Conservation (phyloP, 2,888 invertebrate species). For the Pharmacophagus antenor region DNA sequence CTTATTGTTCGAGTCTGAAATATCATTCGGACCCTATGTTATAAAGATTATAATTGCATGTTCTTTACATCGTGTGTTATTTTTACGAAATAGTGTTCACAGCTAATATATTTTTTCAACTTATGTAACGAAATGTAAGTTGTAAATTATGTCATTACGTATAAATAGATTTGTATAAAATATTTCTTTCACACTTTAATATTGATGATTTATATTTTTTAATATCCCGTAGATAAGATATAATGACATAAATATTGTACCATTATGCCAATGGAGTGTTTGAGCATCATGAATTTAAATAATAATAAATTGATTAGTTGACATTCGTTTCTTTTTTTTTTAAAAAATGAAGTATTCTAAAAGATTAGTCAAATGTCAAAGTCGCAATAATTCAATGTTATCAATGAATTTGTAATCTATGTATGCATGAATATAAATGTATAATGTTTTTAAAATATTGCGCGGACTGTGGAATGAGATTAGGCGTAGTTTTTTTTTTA, state of each 20-base stretch:
- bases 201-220: background rate
- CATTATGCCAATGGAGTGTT: no score
- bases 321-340: background rate
- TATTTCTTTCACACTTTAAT: background rate
- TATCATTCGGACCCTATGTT: background rate
- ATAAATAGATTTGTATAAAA: background rate
- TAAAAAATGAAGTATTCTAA: background rate
- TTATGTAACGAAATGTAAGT: no score
- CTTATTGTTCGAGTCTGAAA: background rate
- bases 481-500: no score
- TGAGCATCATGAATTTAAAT: no score
- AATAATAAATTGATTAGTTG: background rate
- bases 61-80: no score
- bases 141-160: no score
- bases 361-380: background rate
- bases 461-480: no score
- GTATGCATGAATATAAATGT: background rate
- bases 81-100: no score
- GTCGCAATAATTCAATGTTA: background rate
- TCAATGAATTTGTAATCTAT: background rate
- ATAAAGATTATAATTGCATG: no score
- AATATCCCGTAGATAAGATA: background rate
- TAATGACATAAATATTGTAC: background rate
- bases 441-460: no score
- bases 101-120: no score